These are phyloP conservation scores for Himalopsyche kuldschensis DNA, from an alignment of 2,888 invertebrate species.

Conservation along the genomic window DNA sequence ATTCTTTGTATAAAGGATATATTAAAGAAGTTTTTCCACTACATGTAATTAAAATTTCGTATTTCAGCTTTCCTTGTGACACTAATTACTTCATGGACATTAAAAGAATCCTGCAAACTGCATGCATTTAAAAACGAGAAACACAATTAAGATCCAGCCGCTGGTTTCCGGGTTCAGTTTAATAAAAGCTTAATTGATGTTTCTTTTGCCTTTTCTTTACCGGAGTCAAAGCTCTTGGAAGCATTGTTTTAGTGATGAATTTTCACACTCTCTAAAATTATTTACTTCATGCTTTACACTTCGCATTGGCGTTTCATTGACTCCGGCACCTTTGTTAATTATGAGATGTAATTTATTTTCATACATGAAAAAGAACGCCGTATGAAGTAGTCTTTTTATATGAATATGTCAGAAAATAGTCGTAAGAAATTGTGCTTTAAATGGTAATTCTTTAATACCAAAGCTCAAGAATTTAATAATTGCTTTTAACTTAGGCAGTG, in stretches of 20 bases:
- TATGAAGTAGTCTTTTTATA: too few relatives aligned
- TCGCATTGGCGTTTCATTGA: not conserved
- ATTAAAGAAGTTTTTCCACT: not conserved
- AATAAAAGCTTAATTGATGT: slow-evolving; percentile 23
- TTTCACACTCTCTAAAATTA: not conserved
- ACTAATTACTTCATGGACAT: slow-evolving; percentile 22
- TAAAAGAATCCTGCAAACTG: slow-evolving; percentile 16
- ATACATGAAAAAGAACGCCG: too few relatives aligned
- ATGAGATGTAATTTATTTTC: too few relatives aligned
- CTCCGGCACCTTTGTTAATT: too few relatives aligned
- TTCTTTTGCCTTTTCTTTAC: not conserved
- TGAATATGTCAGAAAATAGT: too few relatives aligned
- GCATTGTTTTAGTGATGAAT: not conserved
- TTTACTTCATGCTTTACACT: not conserved
- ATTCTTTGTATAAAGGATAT: not conserved
- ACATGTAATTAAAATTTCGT: slow-evolving; percentile 19
- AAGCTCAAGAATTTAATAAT: too few relatives aligned
- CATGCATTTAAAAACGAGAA: slow-evolving; percentile 19
- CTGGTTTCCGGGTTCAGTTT: slow-evolving; percentile 5
- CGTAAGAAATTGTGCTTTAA: too few relatives aligned
- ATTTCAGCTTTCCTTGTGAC: slow-evolving; percentile 4
- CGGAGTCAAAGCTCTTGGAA: not conserved
- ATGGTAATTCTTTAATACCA: too few relatives aligned
- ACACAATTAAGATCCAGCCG: slow-evolving; percentile 14
- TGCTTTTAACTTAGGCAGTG: too few relatives aligned